Percentiles rank a stretch among this genome's conserved stretches.
phyloP scores from a whole-genome alignment of 2,113 vertebrate species.

The Tychaedon coryphoeus region DNA sequence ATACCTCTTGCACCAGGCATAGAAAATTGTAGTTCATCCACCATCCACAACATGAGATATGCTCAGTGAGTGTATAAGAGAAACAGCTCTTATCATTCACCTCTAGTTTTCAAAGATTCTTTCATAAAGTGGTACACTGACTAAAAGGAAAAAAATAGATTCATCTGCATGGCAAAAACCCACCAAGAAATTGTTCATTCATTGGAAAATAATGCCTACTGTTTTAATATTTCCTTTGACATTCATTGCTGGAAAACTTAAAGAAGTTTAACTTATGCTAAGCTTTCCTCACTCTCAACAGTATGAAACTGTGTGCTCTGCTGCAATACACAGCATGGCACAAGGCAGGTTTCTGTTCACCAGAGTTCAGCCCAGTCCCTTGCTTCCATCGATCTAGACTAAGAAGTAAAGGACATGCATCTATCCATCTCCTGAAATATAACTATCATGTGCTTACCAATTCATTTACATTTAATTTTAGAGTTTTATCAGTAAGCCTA shows the following conservation, averaged over 20 bases:
- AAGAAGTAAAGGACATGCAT: background rate
- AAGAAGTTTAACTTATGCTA: background rate
- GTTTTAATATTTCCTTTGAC: background rate
- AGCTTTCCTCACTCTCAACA: background rate
- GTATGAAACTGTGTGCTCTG: background rate
- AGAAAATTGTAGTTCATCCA: background rate
- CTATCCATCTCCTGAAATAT: background rate
- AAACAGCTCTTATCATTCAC: background rate
- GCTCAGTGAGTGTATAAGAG: background rate
- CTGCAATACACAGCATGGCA: background rate
- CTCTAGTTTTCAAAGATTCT: background rate
- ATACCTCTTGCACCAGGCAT: background rate
- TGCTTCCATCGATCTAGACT: background rate
- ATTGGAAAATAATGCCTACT: background rate
- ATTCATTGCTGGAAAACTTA: background rate
- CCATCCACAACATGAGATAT: rapidly evolving
- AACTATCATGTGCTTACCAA: background rate
- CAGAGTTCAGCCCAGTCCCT: background rate
- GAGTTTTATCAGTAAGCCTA: background rate
- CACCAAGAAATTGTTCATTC: background rate
- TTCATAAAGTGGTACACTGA: background rate
- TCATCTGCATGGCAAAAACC: background rate
- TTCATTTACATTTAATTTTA: background rate
- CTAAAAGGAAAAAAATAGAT: background rate
- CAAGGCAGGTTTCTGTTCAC: background rate